Base-by-base conservation (phyloP, 1,140 invertebrate species). In the Melipona quadrifasciata region DNA sequence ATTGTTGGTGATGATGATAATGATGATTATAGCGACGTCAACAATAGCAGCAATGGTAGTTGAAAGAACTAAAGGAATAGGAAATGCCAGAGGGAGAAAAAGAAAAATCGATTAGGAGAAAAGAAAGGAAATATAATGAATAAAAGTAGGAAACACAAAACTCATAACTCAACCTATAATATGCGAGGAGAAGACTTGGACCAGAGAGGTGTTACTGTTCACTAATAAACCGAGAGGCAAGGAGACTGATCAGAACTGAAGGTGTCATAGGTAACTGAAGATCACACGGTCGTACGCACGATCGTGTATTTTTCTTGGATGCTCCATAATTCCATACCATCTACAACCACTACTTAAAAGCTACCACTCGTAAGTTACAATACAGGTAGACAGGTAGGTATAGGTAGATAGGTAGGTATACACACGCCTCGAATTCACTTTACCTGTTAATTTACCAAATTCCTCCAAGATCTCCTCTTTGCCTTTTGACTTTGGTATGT, bases 401-500 rank as follows among this genome's bases (percentile, higher is more conserved):
- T 94, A 94, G 93, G 94, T 94, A 94, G 93, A 93, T 93, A 94
- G 93, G 93, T 94, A 93, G 92, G 93, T 93, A n/a, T n/a, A 94
- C 94, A 95, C 94, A 95, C 94, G 94, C 94, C 94, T 96, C 96
- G 95, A 95, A 95, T 96, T 96, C 96, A 97, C 96, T 96, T 98
- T 98, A 99, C 99, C 98, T 99, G 99, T 98, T 97, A 99, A 98
- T 98, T 99, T 99, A 97, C 97, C 97, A 97, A 99, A 99, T 97
- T 99, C 99, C 96, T 99, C 98, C 97, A 99, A 97, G 96, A 99
- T 99, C 97, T 99, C 99, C 96, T 99, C 98, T 98, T 99, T 99
- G 96, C 98, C 98, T 98, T 99, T 99, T 96, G 98, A 99, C 97
- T 99, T 99, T 97, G 99, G 99, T 97, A 99, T 99, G 97, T 99